phyloP scores from a whole-genome alignment of 2,797 vertebrate genomes.

The Poliocrania exsul region DNA sequence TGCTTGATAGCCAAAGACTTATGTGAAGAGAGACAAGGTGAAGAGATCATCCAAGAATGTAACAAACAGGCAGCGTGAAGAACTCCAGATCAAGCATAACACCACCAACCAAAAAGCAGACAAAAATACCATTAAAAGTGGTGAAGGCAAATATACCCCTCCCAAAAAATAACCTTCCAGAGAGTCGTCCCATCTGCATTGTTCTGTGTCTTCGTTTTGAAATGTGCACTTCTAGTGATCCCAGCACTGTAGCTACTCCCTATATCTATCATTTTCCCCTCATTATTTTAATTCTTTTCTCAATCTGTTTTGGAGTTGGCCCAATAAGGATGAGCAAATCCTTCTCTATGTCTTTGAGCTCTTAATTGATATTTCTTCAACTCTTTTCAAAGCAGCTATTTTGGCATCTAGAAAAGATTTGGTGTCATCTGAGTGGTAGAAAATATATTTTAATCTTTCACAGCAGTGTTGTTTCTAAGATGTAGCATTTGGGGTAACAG shows the following conservation, averaged over 20 bases:
- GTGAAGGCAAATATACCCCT: constrained; percentile 10
- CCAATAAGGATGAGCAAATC: constrained; percentile 86
- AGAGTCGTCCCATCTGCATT: constrained; percentile 66
- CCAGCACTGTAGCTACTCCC: constrained; percentile 73
- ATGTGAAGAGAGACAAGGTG: background rate
- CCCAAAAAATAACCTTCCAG: constrained; percentile 61
- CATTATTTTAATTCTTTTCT: constrained; percentile 84
- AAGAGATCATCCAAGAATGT: background rate
- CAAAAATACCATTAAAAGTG: background rate
- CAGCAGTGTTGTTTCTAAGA: constrained; percentile 85
- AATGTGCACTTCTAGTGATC: constrained; percentile 74
- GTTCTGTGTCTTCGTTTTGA: constrained; percentile 70
- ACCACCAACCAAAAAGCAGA: background rate
- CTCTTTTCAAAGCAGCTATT: constrained; percentile 87
- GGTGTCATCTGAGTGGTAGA: constrained; percentile 87
- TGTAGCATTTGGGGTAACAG: constrained; percentile 87
- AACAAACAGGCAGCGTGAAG: background rate
- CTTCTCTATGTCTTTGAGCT: constrained; percentile 83
- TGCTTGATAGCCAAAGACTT: background rate
- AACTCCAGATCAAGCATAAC: background rate
- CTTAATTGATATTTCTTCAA: constrained; percentile 88
- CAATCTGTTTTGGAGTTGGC: constrained; percentile 84
- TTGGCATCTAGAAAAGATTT: constrained; percentile 87
- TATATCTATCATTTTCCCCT: constrained; percentile 78
- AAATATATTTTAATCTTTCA: constrained; percentile 88